Base-by-base conservation (phyloP, 2,113 vertebrate genomes). In the Charadrius vociferus region DNA sequence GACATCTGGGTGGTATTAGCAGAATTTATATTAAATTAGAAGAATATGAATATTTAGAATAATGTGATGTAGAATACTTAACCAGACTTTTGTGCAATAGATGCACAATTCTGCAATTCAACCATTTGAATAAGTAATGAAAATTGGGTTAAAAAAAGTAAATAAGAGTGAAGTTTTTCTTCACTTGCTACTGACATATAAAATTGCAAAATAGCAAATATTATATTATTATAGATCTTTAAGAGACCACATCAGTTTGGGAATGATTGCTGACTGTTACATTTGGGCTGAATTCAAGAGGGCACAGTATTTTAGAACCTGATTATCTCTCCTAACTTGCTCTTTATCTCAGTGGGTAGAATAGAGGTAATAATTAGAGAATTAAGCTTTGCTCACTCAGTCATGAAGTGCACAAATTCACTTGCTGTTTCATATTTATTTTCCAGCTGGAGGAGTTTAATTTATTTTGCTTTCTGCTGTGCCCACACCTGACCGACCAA, bases 381-480 rank as follows among this genome's bases (percentile, higher is more conserved):
- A 98, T 98, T 98, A 98, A 98, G 87, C 87, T 91, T 97, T 91
- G 79, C 94, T 96, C 93, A 90, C 80, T 96, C 94, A 96, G 71
- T 95, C 96, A 96, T 96, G 97, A 97, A 95, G 95, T 94, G 80
- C 90, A 94, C 66, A 92, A 32, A 86, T 95, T 97, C 94, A 95
- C 92, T 95, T 97, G 94, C 94, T 86, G 97, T 93, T 98, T 97
- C 93, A 84, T 96, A 96, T 98, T 98, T 98, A 98, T 98, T 98
- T 98, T 98, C 96, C 96, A 98, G 97, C 91, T 97, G 97, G 97
- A 95, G 70, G 91, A 97, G 78, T 97, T 98, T 98, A 98, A 98
- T 98, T 98, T 97, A 97, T 96, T 98, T 98, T 95, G 58, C 96
- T 95, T 97, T 97, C 93, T 96, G 94, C 93, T 88, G 94, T 93